Percentiles rank a stretch among this genome's conserved stretches.
These are phyloP conservation scores for Oegoconia quadripuncta DNA, from an alignment of 2,888 invertebrate species.

Conservation along the genomic window DNA sequence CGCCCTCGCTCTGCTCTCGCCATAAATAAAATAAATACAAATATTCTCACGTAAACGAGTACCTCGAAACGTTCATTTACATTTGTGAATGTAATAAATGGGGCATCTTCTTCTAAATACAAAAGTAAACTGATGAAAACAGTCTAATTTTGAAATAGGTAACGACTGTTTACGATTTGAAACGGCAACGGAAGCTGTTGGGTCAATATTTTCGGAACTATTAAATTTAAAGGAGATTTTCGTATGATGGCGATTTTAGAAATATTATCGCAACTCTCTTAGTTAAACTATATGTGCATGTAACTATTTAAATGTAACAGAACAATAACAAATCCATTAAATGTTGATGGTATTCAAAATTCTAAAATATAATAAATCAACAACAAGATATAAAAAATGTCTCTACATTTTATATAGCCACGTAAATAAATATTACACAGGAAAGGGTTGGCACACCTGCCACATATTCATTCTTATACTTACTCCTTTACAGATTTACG, in stretches of 20 bases:
- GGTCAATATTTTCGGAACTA: constrained; percentile 6
- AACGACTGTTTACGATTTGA: constrained; percentile 6
- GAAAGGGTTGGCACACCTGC: constrained; percentile 74
- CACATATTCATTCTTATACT: constrained; percentile 44
- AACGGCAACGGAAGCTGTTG: not conserved
- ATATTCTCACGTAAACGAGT: constrained; percentile 78
- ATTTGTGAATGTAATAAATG: constrained; percentile 76
- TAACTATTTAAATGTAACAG: too few species aligned
- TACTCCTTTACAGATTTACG: constrained; percentile 67
- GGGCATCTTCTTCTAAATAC: constrained; percentile 67
- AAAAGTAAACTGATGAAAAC: constrained; percentile 61
- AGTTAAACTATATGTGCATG: too few species aligned
- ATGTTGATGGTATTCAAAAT: not conserved
- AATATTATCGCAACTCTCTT: not conserved
- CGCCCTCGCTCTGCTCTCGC: constrained; percentile 66
- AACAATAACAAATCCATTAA: too few species aligned
- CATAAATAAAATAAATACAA: constrained; percentile 79
- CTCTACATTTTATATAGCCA: constrained; percentile 11
- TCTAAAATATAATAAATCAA: constrained; percentile 9
- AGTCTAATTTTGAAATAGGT: constrained; percentile 45
- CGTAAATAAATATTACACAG: constrained; percentile 23
- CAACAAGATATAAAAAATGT: constrained; percentile 5
- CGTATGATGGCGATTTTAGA: not conserved
- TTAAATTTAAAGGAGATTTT: too few species aligned
- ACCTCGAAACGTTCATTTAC: constrained; percentile 75